phyloP scores from a whole-genome alignment of 2,113 vertebrate species.

The Lates calcarifer region DNA sequence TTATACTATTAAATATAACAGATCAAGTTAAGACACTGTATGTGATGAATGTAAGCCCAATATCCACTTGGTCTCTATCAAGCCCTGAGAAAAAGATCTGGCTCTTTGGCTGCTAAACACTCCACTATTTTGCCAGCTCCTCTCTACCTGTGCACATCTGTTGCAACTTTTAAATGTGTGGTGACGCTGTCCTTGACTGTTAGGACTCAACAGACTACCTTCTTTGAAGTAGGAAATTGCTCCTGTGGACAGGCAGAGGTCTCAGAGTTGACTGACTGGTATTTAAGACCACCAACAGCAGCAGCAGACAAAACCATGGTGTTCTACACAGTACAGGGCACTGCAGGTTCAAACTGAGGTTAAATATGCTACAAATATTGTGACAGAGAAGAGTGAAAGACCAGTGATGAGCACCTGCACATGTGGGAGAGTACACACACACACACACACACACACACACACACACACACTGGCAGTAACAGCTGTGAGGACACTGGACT shows the following conservation, averaged over 20 bases:
- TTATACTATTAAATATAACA: no score
- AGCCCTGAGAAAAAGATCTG: no score
- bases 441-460: constrained; percentile 18
- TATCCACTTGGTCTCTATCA: no score
- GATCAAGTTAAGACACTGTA: no score
- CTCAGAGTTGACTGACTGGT: constrained; percentile 10
- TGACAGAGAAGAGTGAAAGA: constrained; percentile 65
- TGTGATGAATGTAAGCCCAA: no score
- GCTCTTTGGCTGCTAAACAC: no score
- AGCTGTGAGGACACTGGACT: constrained; percentile 50
- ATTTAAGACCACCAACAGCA: constrained; percentile 24
- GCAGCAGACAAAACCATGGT: neutral
- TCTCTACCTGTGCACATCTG: no score
- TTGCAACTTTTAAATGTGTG: neutral
- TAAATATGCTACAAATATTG: constrained; percentile 78
- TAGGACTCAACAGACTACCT: neutral
- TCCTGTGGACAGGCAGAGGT: neutral
- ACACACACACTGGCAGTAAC: constrained; percentile 22
- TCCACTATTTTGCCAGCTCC: no score
- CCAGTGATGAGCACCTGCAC: constrained; percentile 27
- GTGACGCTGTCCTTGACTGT: neutral
- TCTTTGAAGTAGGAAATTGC: constrained; percentile 1
- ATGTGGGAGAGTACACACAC: neutral
- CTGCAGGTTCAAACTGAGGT: constrained; percentile 75
- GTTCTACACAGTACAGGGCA: constrained; percentile 35